phyloP scores from a whole-genome alignment of 2,888 invertebrate genomes.

The Schizotus pectinicornis region DNA sequence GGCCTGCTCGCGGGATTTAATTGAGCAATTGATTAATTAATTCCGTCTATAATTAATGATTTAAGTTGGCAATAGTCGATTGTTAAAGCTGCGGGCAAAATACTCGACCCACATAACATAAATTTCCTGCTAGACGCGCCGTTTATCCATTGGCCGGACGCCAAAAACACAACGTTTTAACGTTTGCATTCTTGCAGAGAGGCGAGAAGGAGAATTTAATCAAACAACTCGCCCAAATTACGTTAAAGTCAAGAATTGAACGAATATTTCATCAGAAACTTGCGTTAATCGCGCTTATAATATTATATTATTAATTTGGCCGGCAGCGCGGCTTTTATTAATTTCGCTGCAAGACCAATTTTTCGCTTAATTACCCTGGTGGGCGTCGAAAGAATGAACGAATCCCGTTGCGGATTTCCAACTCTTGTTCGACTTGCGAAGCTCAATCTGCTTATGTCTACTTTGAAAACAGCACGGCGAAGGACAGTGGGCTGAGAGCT shows the following conservation, averaged over 20 bases:
- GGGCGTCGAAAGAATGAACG: neutral
- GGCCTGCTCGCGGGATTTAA: conserved; percentile 28
- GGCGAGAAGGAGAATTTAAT: conserved; percentile 47
- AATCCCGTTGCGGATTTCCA: neutral
- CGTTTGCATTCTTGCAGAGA: conserved; percentile 42
- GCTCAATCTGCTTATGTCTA: conserved; percentile 26
- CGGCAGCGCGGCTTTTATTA: conserved; percentile 13
- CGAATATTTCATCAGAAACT: conserved; percentile 27
- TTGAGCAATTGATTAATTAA: conserved; percentile 40
- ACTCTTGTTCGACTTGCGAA: conserved; percentile 19
- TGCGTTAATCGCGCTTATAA: conserved; percentile 21
- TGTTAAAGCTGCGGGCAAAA: conserved; percentile 31
- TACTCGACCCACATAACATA: conserved; percentile 43
- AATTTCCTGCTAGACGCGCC: conserved; percentile 41
- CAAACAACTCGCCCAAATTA: conserved; percentile 42
- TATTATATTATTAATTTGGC: conserved; percentile 21
- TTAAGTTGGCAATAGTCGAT: conserved; percentile 25
- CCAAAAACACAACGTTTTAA: conserved; percentile 41
- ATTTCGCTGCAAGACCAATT: neutral
- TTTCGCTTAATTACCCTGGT: too few relatives aligned
- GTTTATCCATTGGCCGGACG: conserved; percentile 45
- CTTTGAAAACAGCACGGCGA: conserved; percentile 18
- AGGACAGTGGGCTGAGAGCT: conserved; percentile 21
- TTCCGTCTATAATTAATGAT: conserved; percentile 31
- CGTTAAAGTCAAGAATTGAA: conserved; percentile 16